Evolutionary conservation across 2,797 vertebrate genomes (phyloP).

Genomic region (Sebastes hubbsi): DNA sequence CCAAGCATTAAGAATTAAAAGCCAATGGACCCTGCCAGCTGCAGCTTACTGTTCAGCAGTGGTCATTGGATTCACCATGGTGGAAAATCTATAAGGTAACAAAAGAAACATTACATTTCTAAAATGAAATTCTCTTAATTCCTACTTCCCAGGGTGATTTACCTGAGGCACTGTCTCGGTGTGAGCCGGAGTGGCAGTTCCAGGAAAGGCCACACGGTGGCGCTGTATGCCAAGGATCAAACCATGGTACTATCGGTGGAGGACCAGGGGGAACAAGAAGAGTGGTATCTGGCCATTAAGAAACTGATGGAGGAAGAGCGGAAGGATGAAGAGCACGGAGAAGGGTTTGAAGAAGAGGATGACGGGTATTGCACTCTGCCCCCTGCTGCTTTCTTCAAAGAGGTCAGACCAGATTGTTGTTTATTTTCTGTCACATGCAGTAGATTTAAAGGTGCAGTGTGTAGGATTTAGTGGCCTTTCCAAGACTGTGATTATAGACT

Average conservation of each 20-base stretch:
- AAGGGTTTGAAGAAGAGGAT: conserved; percentile 62
- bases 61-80: neutral
- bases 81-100: neutral
- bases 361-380: conserved; percentile 75
- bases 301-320: conserved; percentile 70
- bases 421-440: neutral
- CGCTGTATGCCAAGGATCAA: conserved; percentile 63
- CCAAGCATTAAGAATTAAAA: neutral
- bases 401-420: conserved; percentile 49
- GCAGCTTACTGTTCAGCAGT: no score
- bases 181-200: conserved; percentile 55
- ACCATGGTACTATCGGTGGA: conserved; percentile 61
- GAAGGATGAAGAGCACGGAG: conserved; percentile 51
- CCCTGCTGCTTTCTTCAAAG: conserved; percentile 63
- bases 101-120: neutral
- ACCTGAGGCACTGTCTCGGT: conserved; percentile 69
- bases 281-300: conserved; percentile 68
- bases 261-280: conserved; percentile 61
- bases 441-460: neutral
- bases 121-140: neutral
- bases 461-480: no score
- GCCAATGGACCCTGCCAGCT: neutral
- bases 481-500: no score
- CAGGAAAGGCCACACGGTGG: conserved; percentile 63
- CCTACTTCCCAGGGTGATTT: conserved; percentile 55